Conservation (phyloP, 2,797 vertebrate species). For the Clarias fuscus region DNA sequence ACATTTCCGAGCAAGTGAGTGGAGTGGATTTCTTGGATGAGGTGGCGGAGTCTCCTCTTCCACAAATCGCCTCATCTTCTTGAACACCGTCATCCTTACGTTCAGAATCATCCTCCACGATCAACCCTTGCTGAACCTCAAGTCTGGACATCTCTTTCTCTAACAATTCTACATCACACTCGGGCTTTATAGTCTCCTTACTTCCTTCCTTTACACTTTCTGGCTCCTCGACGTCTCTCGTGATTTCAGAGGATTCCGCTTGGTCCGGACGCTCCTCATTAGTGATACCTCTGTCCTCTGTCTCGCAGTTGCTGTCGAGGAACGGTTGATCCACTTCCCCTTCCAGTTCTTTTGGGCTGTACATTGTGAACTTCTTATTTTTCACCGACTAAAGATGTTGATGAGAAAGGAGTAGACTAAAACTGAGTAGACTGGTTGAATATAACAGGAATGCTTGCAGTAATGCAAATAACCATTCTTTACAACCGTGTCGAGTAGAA, state of each 20-base stretch:
- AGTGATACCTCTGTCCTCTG: not conserved
- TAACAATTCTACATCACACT: not conserved
- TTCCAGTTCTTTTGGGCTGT: conserved; percentile 80
- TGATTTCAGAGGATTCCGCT: conserved; percentile 39
- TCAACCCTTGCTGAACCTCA: not conserved
- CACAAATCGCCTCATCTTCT: not conserved
- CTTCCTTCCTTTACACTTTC: not conserved
- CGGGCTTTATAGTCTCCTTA: not conserved
- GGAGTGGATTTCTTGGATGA: conserved; percentile 32
- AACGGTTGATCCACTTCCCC: conserved; percentile 94
- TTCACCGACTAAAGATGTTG: not conserved
- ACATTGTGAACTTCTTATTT: conserved; percentile 70
- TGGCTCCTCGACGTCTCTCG: not conserved
- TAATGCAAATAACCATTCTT: not conserved
- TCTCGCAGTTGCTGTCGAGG: conserved; percentile 87
- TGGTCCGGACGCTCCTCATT: conserved; percentile 55
- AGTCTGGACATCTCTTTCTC: conserved; percentile 12
- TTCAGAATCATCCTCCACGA: not conserved
- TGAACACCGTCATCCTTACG: not conserved
- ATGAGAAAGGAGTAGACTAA: not conserved
- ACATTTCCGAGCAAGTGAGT: conserved; percentile 19
- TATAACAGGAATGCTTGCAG: not conserved
- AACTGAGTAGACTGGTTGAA: not conserved
- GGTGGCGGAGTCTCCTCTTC: conserved; percentile 20
- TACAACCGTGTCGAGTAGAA: not conserved